Base-by-base conservation (phyloP, 2,113 vertebrate genomes). In the Caloenas nicobarica region DNA sequence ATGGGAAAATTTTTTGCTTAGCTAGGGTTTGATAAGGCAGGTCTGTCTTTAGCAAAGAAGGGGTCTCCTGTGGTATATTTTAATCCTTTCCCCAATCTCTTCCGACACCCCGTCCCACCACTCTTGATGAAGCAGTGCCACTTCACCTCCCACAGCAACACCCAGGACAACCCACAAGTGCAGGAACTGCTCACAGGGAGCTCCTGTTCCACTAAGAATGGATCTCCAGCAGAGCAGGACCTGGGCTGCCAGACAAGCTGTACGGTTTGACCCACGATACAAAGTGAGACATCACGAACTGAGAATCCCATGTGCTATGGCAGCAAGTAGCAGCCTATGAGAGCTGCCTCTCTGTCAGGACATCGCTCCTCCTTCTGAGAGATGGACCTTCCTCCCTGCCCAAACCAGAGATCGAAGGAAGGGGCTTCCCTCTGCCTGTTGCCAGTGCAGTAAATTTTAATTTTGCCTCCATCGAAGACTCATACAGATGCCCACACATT, bases 41-140 rank as follows among this genome's bases (percentile, higher is more conserved):
- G 36, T 64, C 5, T 57, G 26, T 38, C 16, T 9, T 28, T 40
- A 44, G 44, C 24, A 53, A 58, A 89, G 31, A 66, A 92, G 19
- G 6, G 4, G 7, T 38, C 11, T 81, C 62, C 34, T 3, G 1
- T 4, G 12, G 5, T 8, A 15, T 4, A 4, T 2, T 26, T 15
- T 46, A 9, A 31, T 73, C 29, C 33, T 79, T 89, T 69, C 7
- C 18, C 18, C 2, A 19, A 1, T 2, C 28, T 83, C 46, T 76
- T 66, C 33, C 23, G n/a, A 19, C 33, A 62, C 23, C 18, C 51
- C 11, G 2, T 24, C 12, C 36, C 61, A 29, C 22, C 16, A 2
- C 19, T 46, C 42, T 56, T 40, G 7, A 13, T 9, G 36, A 81
- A 77, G 68, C 25, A 29, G 22, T 5, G 36, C 16, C 11, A 6